These are phyloP conservation scores for Andrena minutula DNA, from an alignment of 2,888 invertebrate species.

Conservation along the genomic window DNA sequence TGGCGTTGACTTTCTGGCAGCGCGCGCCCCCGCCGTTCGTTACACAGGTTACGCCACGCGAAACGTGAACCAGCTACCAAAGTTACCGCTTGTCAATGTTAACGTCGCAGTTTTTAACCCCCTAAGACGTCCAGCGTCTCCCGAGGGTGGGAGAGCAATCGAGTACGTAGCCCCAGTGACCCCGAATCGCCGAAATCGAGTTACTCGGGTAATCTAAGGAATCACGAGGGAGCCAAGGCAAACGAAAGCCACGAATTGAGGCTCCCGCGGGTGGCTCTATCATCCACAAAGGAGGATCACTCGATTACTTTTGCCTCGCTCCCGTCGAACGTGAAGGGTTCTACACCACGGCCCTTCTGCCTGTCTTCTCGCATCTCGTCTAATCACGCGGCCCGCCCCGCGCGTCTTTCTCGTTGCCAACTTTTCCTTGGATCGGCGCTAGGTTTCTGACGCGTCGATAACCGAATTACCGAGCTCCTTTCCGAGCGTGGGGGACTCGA, in stretches of 20 bases:
- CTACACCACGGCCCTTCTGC: constrained; percentile 12
- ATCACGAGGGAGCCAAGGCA: constrained; percentile 52
- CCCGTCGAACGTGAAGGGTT: neutral
- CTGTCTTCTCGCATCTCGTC: constrained; percentile 41
- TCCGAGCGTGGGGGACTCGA: neutral
- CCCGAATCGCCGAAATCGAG: constrained; percentile 63
- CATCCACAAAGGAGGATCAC: constrained; percentile 58
- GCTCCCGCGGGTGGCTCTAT: constrained; percentile 50
- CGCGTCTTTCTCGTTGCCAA: neutral
- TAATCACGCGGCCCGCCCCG: constrained; percentile 34
- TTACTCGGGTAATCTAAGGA: constrained; percentile 52
- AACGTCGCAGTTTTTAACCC: constrained; percentile 4
- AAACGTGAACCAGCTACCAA: neutral
- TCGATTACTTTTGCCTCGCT: constrained; percentile 50
- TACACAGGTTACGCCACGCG: neutral
- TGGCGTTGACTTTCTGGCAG: constrained; percentile 34
- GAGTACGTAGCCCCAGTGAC: constrained; percentile 33
- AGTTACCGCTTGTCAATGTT: constrained; percentile 24
- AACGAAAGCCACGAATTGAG: constrained; percentile 57
- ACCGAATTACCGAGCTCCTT: constrained; percentile 9
- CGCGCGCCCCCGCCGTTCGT: neutral
- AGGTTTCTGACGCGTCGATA: constrained; percentile 11
- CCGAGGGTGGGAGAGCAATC: constrained; percentile 37
- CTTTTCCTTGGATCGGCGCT: neutral
- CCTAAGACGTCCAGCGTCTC: constrained; percentile 19